Conservation (phyloP, 2,113 vertebrate species). For the Proteles cristata region DNA sequence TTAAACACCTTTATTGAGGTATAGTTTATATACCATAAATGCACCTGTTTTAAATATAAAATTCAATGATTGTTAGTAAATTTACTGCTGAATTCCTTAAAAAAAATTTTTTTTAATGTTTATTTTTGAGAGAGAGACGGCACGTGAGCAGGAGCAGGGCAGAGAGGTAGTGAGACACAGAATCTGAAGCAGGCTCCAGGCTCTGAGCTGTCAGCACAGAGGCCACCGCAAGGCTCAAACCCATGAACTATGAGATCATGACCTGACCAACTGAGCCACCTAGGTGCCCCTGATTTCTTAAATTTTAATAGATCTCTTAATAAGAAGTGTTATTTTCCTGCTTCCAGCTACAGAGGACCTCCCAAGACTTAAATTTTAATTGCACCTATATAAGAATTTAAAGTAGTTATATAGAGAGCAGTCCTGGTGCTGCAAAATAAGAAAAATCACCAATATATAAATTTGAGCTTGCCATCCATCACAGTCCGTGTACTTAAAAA, state of each 20-base stretch:
- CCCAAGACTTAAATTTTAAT: slow-evolving; percentile 7
- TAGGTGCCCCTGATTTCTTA: neutral
- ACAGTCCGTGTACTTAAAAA: slow-evolving; percentile 7
- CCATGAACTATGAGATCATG: no score
- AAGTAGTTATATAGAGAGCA: neutral
- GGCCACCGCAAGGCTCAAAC: no score
- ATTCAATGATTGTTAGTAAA: neutral
- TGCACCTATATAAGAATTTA: neutral
- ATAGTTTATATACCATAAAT: slow-evolving; percentile 19
- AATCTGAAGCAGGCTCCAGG: no score
- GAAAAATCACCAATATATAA: neutral
- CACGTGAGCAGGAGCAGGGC: no score
- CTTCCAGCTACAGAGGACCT: neutral
- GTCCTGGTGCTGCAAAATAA: neutral
- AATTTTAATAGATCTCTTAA: slow-evolving; percentile 26
- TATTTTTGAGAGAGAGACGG: no score
- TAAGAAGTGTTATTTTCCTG: neutral
- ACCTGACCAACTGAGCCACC: no score
- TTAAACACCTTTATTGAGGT: neutral
- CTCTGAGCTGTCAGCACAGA: no score
- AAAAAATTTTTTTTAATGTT: no score
- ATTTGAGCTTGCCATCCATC: neutral
- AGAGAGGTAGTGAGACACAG: no score
- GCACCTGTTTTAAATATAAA: neutral
- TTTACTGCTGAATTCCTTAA: neutral